Percentiles rank a stretch among this genome's conserved stretches.
Conservation (phyloP, 2,113 vertebrate genomes). For the Onychostoma macrolepis region DNA sequence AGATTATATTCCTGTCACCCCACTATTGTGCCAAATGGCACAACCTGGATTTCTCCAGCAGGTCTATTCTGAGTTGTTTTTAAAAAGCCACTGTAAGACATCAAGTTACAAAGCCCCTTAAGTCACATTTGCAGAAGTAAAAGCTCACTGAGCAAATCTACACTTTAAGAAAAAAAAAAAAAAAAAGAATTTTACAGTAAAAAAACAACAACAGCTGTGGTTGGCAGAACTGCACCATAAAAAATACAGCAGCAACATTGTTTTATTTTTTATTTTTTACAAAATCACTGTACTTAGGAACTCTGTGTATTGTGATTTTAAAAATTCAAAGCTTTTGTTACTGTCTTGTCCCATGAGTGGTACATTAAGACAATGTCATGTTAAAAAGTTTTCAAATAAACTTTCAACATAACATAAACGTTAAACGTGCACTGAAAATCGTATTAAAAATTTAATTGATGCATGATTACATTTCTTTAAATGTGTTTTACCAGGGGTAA, state of each 20-base stretch:
- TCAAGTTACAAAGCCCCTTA: neutral
- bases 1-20: constrained; percentile 30
- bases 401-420: neutral
- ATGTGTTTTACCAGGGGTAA: neutral
- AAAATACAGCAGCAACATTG: neutral
- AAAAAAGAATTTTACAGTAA: too few relatives aligned
- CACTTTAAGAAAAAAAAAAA: too few relatives aligned
- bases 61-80: neutral
- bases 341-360: too few relatives aligned
- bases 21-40: neutral
- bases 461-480: neutral
- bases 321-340: too few relatives aligned
- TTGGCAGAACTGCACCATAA: neutral
- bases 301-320: too few relatives aligned
- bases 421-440: neutral
- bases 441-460: neutral
- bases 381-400: neutral
- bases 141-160: neutral
- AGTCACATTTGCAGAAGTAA: neutral
- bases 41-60: neutral
- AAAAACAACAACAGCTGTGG: neutral
- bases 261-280: neutral
- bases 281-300: neutral
- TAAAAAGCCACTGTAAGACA: neutral
- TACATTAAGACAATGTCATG: neutral